A percentile compares a stretch with the other conserved stretches of the same genome.
Conservation (phyloP, 2,888 invertebrate species). For the Plebejus argus region DNA sequence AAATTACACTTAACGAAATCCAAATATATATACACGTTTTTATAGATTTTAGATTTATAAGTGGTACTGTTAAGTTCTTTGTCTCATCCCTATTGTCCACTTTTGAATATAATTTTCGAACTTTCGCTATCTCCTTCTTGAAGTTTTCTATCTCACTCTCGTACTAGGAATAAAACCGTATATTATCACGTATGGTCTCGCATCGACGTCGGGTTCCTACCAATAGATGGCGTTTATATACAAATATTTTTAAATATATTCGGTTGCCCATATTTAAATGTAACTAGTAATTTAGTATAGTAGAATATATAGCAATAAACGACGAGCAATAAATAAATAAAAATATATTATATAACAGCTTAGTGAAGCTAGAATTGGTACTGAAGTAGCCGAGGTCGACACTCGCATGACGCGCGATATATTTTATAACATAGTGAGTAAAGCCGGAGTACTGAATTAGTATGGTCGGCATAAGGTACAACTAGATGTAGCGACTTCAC, state of each 20-base stretch:
- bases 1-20: conserved; percentile 78
- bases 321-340: conserved; percentile 69
- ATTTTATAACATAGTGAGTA: conserved; percentile 69
- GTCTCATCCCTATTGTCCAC: conserved; percentile 34
- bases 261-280: conserved; percentile 41
- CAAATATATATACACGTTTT: conserved; percentile 78
- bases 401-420: conserved; percentile 67
- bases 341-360: conserved; percentile 61
- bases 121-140: conserved; percentile 24
- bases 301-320: conserved; percentile 75
- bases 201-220: conserved; percentile 31
- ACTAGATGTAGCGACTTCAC: conserved; percentile 68
- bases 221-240: conserved; percentile 32
- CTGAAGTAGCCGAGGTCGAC: conserved; percentile 70
- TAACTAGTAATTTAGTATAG: conserved; percentile 52
- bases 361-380: conserved; percentile 78
- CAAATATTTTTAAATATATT: conserved; percentile 34
- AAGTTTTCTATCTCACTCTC: background rate
- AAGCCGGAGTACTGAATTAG: conserved; percentile 60
- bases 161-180: conserved; percentile 22
- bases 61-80: conserved; percentile 51
- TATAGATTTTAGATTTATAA: conserved; percentile 65
- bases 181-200: conserved; percentile 36
- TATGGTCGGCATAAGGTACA: conserved; percentile 64
- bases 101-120: conserved; percentile 9